A percentile compares a stretch with the other conserved stretches of the same genome.
Evolutionary conservation across 2,888 invertebrate genomes (phyloP).

Genomic region (Drosophila dives): DNA sequence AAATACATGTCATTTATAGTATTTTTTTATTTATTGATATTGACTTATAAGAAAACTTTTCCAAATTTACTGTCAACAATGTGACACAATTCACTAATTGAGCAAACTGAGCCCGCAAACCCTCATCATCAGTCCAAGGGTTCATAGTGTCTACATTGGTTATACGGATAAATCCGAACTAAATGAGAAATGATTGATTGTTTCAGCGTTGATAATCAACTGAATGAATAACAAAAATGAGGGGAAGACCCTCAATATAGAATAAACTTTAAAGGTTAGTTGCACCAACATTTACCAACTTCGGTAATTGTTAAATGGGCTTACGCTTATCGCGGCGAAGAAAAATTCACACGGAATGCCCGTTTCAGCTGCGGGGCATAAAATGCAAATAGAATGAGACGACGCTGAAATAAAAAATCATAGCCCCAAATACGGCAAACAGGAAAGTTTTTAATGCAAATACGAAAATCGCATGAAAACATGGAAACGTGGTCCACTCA

Average conservation of each 20-base stretch:
- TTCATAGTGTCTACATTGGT: slow-evolving; percentile 31
- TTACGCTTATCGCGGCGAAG: slow-evolving; percentile 26
- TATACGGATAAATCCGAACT: slow-evolving; percentile 22
- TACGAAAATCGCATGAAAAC: slow-evolving; percentile 72
- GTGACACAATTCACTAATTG: slow-evolving; percentile 16
- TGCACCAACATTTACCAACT: slow-evolving; percentile 9
- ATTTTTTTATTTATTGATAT: background rate
- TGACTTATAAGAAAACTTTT: background rate
- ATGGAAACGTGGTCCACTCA: slow-evolving; percentile 54
- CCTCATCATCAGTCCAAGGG: background rate
- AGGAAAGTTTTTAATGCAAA: slow-evolving; percentile 75
- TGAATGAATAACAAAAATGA: background rate
- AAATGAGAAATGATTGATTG: slow-evolving; percentile 49
- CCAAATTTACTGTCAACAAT: background rate
- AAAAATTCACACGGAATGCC: slow-evolving; percentile 18
- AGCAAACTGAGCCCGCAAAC: slow-evolving; percentile 14
- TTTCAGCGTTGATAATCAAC: slow-evolving; percentile 10
- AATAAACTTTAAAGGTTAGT: background rate
- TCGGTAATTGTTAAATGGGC: slow-evolving; percentile 41
- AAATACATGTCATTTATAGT: background rate
- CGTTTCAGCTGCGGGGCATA: slow-evolving; percentile 18
- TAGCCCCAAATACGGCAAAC: slow-evolving; percentile 58
- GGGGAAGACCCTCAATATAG: background rate
- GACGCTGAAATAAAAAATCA: slow-evolving; percentile 44
- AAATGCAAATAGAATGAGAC: slow-evolving; percentile 64